Evolutionary conservation across 1,140 invertebrate genomes (phyloP), one percentile per base, ranked within the genome.

Genomic region (Dufourea novaeangliae): DNA sequence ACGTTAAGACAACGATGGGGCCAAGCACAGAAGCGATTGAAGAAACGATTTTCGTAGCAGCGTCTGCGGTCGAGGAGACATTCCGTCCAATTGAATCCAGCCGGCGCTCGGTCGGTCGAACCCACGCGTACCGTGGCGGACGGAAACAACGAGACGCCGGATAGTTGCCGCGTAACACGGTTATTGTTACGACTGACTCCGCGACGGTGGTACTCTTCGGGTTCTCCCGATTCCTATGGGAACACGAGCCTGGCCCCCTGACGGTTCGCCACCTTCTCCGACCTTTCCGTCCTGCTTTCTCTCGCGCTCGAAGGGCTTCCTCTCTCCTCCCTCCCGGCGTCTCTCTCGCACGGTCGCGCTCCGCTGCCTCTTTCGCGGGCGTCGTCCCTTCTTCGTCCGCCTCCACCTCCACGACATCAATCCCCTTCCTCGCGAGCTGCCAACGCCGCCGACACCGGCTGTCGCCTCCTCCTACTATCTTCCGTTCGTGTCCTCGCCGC

Each of bases 21-120:
- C n/a, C n/a, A n/a, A 29, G 56, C 22, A n/a, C 17, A 11, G 29
- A 29, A 4, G 7, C 44, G 61, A 29, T 39, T 54, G 25, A 37
- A 64, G 61, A 62, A 27, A 34, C 20, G 39, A 59, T 32, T 71
- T 71, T 62, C 34, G 32, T 34, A 39, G 14, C 14, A 6, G 39
- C 4, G 8, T 22, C 11, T 20, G 1, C 69, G 34, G 54, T 27
- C 34, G 37, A 11, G 61, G 25, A 41, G 72, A 67, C 50, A 67
- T 74, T 74, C 37, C 72, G 62, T 74, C 46, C 71, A 66, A 74
- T 74, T 74, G 71, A 74, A 52, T 46, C 25, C 29, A 20, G 50
- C 27, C 68, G 20, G 52, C 69, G 22, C 37, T 71, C 34, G 37
- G 44, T 71, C 34, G 37, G 44, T 32, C 44, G 32, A 50, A 44